A percentile compares a stretch with the other conserved stretches of the same genome.
phyloP scores from a whole-genome alignment of 2,113 vertebrate species.

The Emberiza fucata region DNA sequence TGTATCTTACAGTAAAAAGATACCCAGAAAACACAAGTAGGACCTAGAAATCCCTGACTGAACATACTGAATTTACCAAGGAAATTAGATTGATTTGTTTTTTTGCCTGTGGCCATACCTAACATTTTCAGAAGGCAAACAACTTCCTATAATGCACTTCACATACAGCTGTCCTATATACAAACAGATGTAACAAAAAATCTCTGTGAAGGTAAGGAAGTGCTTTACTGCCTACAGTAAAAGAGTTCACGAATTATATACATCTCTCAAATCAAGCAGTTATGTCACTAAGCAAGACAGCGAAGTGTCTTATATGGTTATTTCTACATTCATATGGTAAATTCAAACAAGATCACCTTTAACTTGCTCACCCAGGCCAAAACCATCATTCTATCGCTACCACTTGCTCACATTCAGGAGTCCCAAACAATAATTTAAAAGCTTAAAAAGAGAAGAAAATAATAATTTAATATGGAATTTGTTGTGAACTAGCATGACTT shows the following conservation, averaged over 20 bases:
- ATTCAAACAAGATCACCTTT: not conserved
- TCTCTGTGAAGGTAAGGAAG: not conserved
- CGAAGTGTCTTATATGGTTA: not conserved
- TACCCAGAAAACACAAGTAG: not conserved
- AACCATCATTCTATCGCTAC: not conserved
- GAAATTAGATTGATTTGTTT: not conserved
- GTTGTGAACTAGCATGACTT: not conserved
- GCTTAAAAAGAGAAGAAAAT: not conserved
- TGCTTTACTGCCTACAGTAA: not conserved
- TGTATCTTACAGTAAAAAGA: not conserved
- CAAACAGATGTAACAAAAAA: not conserved
- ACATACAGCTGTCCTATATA: not conserved
- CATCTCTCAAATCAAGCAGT: not conserved
- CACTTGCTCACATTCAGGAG: not conserved
- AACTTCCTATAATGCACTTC: not conserved
- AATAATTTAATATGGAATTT: not conserved
- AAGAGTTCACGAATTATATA: not conserved
- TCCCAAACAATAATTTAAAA: not conserved
- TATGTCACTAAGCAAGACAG: not conserved
- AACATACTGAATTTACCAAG: not conserved
- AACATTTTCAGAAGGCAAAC: conserved; percentile 17
- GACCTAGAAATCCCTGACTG: not conserved
- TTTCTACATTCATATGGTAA: not conserved
- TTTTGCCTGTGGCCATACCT: not conserved
- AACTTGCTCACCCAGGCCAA: not conserved